phyloP scores from a whole-genome alignment of 2,888 invertebrate species.

The Scaptomyza reducta region DNA sequence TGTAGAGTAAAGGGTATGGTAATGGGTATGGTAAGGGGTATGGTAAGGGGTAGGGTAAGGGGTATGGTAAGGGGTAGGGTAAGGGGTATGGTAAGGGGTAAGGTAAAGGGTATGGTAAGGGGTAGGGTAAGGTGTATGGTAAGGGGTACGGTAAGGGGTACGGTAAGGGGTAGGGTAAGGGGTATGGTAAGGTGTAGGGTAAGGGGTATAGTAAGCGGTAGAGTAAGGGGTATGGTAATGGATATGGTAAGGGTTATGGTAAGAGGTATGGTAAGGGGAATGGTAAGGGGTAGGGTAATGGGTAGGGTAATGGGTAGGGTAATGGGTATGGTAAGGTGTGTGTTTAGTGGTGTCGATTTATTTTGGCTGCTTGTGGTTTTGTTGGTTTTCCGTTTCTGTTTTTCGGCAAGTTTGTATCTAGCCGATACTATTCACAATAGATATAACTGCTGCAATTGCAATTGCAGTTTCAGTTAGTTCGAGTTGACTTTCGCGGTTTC shows the following conservation, averaged over 20 bases:
- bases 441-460: conserved; percentile 25
- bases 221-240: too few species aligned
- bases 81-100: too few species aligned
- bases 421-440: conserved; percentile 27
- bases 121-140: neutral
- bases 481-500: conserved; percentile 59
- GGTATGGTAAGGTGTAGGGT: neutral
- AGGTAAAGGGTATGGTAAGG: neutral
- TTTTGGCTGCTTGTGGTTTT: conserved; percentile 13
- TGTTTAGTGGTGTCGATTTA: conserved; percentile 38
- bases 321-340: neutral
- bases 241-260: neutral
- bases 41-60: neutral
- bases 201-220: neutral
- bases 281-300: neutral
- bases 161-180: neutral
- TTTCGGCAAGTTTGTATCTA: conserved; percentile 43
- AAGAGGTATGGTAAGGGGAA: neutral
- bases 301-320: too few species aligned
- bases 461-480: neutral
- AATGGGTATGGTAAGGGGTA: conserved; percentile 9
- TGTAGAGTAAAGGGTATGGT: neutral
- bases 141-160: neutral
- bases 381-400: conserved; percentile 48
- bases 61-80: neutral